A percentile compares a stretch with the other conserved stretches of the same genome.
Conservation (phyloP, 2,113 vertebrate species). For the Heterochromis multidens region DNA sequence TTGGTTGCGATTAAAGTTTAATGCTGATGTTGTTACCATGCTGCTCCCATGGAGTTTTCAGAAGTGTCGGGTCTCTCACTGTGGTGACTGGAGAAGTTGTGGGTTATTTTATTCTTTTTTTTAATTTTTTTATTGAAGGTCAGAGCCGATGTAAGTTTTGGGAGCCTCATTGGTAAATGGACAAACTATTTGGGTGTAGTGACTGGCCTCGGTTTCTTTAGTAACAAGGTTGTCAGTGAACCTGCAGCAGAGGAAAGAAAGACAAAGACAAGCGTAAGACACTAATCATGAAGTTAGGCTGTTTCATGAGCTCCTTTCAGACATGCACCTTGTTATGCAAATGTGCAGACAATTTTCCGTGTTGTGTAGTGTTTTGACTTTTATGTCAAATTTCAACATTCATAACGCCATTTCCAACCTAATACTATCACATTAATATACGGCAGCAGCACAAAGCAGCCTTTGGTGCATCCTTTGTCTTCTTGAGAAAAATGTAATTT, state of each 20-base stretch:
- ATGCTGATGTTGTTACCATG: constrained; percentile 18
- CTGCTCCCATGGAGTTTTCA: constrained; percentile 28
- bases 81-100: neutral
- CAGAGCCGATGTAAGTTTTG: constrained; percentile 15
- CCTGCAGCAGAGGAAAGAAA: constrained; percentile 47
- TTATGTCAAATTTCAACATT: neutral
- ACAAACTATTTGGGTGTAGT: constrained; percentile 57
- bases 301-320: neutral
- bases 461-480: neutral
- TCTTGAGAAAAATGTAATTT: neutral
- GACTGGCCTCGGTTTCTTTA: constrained; percentile 52
- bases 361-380: neutral
- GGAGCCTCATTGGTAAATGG: constrained; percentile 40
- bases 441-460: neutral
- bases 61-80: constrained; percentile 8
- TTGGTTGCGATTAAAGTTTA: constrained; percentile 18
- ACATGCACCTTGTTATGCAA: neutral
- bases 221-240: constrained; percentile 49
- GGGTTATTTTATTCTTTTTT: neutral
- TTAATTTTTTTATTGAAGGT: constrained; percentile 9
- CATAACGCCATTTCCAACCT: neutral
- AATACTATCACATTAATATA: neutral
- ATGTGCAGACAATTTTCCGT: neutral
- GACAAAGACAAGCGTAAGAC: neutral
- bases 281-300: neutral